Evolutionary conservation across 2,888 invertebrate species (phyloP).

Genomic region (Linnaemya vulpina): DNA sequence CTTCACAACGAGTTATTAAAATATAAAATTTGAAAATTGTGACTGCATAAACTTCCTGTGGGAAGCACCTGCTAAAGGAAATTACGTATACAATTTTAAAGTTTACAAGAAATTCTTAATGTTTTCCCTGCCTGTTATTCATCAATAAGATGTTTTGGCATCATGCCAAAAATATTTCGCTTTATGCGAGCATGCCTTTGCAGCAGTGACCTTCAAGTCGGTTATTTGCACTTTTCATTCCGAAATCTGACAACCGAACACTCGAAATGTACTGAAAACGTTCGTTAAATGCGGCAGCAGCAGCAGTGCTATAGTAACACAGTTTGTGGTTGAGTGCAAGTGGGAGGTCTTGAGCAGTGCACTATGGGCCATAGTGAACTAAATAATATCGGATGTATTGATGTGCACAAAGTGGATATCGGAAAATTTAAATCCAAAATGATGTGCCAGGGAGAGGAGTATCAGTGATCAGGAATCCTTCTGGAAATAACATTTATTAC

Average conservation of each 20-base stretch:
- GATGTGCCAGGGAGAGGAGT: no score
- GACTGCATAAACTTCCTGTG: neutral
- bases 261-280: neutral
- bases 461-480: no score
- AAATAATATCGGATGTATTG: neutral
- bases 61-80: neutral
- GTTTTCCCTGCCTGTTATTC: slow-evolving; percentile 26
- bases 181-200: slow-evolving; percentile 16
- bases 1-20: no score
- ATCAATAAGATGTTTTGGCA: slow-evolving; percentile 61
- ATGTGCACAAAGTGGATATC: no score
- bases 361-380: slow-evolving; percentile 9
- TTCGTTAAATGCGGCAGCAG: slow-evolving; percentile 22
- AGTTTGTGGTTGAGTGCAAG: slow-evolving; percentile 46
- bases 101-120: neutral
- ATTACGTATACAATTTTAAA: slow-evolving; percentile 8
- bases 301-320: slow-evolving; percentile 35
- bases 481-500: no score
- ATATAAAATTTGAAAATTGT: no score
- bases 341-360: neutral
- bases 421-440: no score
- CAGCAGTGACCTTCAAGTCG: slow-evolving; percentile 72
- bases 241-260: slow-evolving; percentile 14
- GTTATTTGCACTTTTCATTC: slow-evolving; percentile 72
- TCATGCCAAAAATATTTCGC: slow-evolving; percentile 63